Evolutionary conservation across 2,888 invertebrate genomes (phyloP), one percentile per base, ranked within the genome.

Genomic region (Clitarchus hookeri): DNA sequence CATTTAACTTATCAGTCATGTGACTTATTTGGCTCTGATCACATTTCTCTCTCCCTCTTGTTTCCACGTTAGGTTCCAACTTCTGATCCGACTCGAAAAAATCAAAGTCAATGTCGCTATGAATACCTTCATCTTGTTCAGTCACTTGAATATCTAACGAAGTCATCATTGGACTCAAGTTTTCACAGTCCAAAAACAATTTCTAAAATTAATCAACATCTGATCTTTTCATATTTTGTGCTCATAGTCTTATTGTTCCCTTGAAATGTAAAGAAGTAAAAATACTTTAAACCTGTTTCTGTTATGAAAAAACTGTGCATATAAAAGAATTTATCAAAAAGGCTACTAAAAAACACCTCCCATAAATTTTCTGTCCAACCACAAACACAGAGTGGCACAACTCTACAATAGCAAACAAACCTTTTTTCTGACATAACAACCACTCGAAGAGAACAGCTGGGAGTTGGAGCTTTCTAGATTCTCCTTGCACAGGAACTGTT

Each of bases 81-180:
- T 26, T 44, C 16, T 82, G 27, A 23, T 82, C 84, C 23, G 79
- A 36, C 36, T 84, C 86, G 80, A 86, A 86, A 53, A 84, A 86
- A 26, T 84, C 53, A 86, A 53, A 86, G 54, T 86, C 86, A 84
- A 86, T 84, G 27, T 86, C 86, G 16, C 84, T 48, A 84, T 79
- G 84, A 27, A 86, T 44, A 9, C 54, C 86, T 84, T 23, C 84
- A 84, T 86, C 84, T 11, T 27, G 82, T 82, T 82, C 82, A n/a
- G 65, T 23, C 65, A 65, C 19, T 8, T 65, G 65, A 65, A 65
- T 65, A 65, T 65, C 65, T n/a, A 65, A 65, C 2, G 65, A 65
- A 65, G 65, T 65, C 65, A 65, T 65, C 1, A 19, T 23, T 65
- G 36, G 48, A 48, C 6, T 65, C n/a, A 23, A 0, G 8, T n/a